Percentiles rank a stretch among this genome's conserved stretches.
These are phyloP conservation scores for Nephrotoma guestfalica DNA, from an alignment of 2,888 invertebrate genomes.

Conservation along the genomic window DNA sequence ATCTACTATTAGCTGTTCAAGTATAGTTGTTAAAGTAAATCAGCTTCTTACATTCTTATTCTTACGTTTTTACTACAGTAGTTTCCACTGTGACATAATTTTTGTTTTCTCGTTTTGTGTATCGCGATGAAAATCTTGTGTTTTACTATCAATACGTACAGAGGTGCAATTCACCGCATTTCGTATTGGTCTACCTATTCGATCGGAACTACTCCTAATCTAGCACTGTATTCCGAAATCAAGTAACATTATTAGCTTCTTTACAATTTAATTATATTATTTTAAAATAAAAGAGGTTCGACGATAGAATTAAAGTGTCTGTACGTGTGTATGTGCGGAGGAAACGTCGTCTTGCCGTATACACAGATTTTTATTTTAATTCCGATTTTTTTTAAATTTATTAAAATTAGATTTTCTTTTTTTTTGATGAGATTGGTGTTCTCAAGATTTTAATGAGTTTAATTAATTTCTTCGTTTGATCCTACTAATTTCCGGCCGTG, in stretches of 20 bases:
- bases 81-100: not conserved
- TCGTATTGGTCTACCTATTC: not conserved
- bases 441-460: not conserved
- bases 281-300: not conserved
- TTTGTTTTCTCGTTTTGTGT: not conserved
- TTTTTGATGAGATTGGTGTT: not conserved
- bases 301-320: not conserved
- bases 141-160: not conserved
- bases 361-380: not conserved
- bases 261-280: not conserved
- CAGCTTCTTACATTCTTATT: not conserved
- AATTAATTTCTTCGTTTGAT: not conserved
- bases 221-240: not conserved
- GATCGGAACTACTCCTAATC: not conserved
- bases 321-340: not conserved
- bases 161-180: not conserved
- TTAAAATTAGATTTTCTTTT: not conserved
- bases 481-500: not conserved
- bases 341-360: not conserved
- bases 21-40: not conserved
- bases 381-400: not conserved
- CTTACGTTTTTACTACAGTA: not conserved
- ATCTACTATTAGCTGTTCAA: not conserved
- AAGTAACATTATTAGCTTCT: not conserved
- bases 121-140: not conserved